A percentile compares a stretch with the other conserved stretches of the same genome.
These are phyloP conservation scores for Caenorhabditis macrosperma DNA, from an alignment of 2,888 invertebrate genomes.

Conservation along the genomic window DNA sequence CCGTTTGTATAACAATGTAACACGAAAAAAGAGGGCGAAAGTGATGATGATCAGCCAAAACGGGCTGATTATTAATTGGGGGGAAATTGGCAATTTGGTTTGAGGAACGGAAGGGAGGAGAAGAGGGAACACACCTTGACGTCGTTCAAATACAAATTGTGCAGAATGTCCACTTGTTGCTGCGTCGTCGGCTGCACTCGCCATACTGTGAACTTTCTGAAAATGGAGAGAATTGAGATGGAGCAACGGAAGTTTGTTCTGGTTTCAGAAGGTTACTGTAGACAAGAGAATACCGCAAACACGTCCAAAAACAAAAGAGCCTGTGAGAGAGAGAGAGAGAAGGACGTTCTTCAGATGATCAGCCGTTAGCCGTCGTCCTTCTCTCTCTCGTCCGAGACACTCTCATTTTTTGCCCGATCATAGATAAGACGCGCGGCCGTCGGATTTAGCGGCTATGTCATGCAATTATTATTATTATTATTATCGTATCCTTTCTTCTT, in stretches of 20 bases:
- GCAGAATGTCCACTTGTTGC: constrained; percentile 60
- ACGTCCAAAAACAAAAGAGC: neutral
- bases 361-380: neutral
- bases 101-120: neutral
- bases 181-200: constrained; percentile 59
- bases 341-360: neutral
- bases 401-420: constrained; percentile 9
- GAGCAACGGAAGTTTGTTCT: no score
- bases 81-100: neutral
- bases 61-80: neutral
- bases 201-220: constrained; percentile 67
- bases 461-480: constrained; percentile 15
- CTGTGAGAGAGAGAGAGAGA: neutral
- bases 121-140: constrained; percentile 48
- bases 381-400: neutral
- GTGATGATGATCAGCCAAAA: constrained; percentile 20
- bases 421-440: constrained; percentile 4
- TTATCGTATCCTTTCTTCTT: neutral
- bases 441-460: constrained; percentile 23
- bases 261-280: no score
- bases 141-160: constrained; percentile 60
- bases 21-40: constrained; percentile 17
- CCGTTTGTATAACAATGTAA: constrained; percentile 35
- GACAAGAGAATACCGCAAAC: no score
- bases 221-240: neutral